These are phyloP conservation scores for Rhorus exstirpatorius DNA, from an alignment of 2,888 invertebrate genomes.

Conservation along the genomic window DNA sequence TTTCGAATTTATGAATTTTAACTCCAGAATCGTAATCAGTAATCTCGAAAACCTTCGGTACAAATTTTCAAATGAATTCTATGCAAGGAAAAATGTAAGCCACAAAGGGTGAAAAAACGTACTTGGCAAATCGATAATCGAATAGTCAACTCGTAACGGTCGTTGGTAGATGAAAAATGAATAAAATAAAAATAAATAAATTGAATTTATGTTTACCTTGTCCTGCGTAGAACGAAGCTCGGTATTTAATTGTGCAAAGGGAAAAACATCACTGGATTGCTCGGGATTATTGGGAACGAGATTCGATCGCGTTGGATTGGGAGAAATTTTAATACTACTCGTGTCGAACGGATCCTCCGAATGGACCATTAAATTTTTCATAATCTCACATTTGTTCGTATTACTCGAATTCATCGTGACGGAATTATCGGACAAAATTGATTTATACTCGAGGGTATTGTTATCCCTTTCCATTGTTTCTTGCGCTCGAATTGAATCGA, in stretches of 20 bases:
- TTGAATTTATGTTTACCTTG: slow-evolving; percentile 81
- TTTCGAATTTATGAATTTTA: too few species aligned
- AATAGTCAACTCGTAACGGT: too few species aligned
- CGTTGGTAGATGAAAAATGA: too few species aligned
- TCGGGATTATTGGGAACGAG: slow-evolving; percentile 72
- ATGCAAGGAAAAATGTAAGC: too few species aligned
- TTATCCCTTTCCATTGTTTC: slow-evolving; percentile 54
- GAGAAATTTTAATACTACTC: slow-evolving; percentile 78
- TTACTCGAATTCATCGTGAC: background rate
- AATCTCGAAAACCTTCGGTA: too few species aligned
- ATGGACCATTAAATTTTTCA: slow-evolving; percentile 52
- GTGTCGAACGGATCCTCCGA: slow-evolving; percentile 82
- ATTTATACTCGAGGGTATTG: slow-evolving; percentile 59
- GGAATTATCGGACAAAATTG: slow-evolving; percentile 55
- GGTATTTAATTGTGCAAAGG: slow-evolving; percentile 79
- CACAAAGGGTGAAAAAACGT: too few species aligned
- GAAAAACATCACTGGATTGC: slow-evolving; percentile 74
- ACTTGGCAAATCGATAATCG: too few species aligned
- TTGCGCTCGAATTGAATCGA: slow-evolving; percentile 48
- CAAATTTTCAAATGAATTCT: too few species aligned
- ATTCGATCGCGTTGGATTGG: slow-evolving; percentile 76
- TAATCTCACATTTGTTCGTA: slow-evolving; percentile 18
- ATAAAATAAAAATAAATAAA: slow-evolving; percentile 67
- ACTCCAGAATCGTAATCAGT: too few species aligned
- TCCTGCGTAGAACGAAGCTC: slow-evolving; percentile 80